Conservation (phyloP, 2,797 vertebrate genomes). For the Notolabrus celidotus region DNA sequence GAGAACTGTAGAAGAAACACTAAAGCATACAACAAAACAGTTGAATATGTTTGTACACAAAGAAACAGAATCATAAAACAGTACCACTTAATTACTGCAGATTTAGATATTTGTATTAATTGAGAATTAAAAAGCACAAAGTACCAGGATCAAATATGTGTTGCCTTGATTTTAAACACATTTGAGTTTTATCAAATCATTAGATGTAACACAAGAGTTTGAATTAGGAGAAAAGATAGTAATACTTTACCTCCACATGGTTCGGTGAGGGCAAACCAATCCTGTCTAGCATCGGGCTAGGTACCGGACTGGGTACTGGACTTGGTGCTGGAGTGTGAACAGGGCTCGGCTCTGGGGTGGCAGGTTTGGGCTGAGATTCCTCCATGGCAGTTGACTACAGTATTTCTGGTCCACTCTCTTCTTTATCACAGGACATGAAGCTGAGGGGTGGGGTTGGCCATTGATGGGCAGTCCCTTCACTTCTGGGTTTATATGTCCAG, state of each 20-base stretch:
- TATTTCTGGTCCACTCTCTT: conserved; percentile 50
- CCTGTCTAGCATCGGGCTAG: conserved; percentile 69
- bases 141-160: neutral
- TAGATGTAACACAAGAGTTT: neutral
- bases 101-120: neutral
- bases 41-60: neutral
- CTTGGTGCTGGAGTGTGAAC: conserved; percentile 55
- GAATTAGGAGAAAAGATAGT: neutral
- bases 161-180: neutral
- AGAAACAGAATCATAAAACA: neutral
- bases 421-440: conserved; percentile 55
- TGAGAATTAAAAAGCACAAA: neutral
- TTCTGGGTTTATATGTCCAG: conserved; percentile 25
- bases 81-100: neutral
- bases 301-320: conserved; percentile 60
- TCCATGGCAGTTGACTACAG: conserved; percentile 75
- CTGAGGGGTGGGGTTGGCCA: conserved; percentile 59
- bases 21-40: neutral
- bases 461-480: conserved; percentile 53
- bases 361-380: conserved; percentile 66
- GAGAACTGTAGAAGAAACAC: too few species aligned
- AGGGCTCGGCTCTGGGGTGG: conserved; percentile 55
- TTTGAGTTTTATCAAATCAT: neutral
- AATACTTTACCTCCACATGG: conserved; percentile 79
- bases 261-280: conserved; percentile 68